Evolutionary conservation across 1,140 invertebrate genomes (phyloP), one percentile per base, ranked within the genome.

Genomic region (Nasonia giraulti): DNA sequence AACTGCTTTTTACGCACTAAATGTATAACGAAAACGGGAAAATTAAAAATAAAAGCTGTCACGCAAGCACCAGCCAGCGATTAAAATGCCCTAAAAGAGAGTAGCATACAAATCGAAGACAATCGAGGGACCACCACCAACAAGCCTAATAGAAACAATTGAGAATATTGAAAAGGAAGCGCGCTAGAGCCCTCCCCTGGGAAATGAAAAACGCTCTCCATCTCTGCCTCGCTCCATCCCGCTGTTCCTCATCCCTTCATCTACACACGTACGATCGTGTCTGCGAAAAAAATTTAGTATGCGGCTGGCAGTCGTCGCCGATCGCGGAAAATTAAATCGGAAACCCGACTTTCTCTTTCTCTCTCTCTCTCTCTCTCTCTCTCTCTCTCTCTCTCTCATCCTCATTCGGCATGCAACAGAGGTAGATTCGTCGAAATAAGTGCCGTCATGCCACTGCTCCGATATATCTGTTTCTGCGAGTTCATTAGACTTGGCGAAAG

Each of bases 321-420:
- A 33, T 75, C 80, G 50, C 71, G 71, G 80, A 82, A 82, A 82
- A 82, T 82, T 82, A 82, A 82, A 82, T 82, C 47, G 44, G 74
- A 27, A 74, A 62, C 50, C 14, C 27, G n/a, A 74, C 7, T 11
- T 12, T 71, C 14, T 68, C n/a, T 68, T 2, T 71, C 68, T 71
- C 23, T 75, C 44, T 37, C 33, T 37, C 33, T 37, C 33, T 5
- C 33, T 37, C 3, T n/a, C n/a, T n/a, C n/a, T n/a, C n/a, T 37
- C 33, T 37, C 33, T 37, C 33, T 5, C 33, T 37, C 33, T 37
- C 33, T 37, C 33, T 5, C 33, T 37, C 3, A 37, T 82, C 62
- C 50, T 23, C 27, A 75, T 75, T 44, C 33, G 20, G 31, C 12
- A 82, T 82, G 31, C 20, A 17, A 33, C n/a, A 37, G 14, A 31